Conservation (phyloP, 2,113 vertebrate genomes). For the Cichladusa arquata region DNA sequence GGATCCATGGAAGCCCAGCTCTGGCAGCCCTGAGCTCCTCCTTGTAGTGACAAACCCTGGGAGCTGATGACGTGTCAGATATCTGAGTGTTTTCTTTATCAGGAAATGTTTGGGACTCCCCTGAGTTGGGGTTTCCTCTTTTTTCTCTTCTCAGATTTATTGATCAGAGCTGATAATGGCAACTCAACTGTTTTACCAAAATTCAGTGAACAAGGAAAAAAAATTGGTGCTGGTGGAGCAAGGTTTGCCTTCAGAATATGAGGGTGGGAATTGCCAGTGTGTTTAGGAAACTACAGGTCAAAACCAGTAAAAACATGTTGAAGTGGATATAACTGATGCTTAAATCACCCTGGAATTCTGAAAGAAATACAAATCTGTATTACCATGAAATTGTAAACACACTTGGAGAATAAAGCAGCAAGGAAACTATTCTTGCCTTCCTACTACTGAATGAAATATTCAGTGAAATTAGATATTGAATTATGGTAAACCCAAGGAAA, state of each 20-base stretch:
- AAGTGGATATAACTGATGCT: neutral
- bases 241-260: neutral
- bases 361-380: neutral
- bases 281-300: slow-evolving; percentile 31
- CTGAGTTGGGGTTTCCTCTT: slow-evolving; percentile 44
- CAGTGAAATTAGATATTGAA: neutral
- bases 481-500: neutral
- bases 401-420: neutral
- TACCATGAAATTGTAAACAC: neutral
- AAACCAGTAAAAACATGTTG: neutral
- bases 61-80: slow-evolving; percentile 76
- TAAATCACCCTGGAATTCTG: slow-evolving; percentile 35
- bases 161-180: slow-evolving; percentile 49
- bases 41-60: slow-evolving; percentile 44
- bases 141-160: slow-evolving; percentile 50
- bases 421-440: neutral
- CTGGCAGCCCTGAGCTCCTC: slow-evolving; percentile 55
- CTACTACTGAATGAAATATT: neutral
- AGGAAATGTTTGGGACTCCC: slow-evolving; percentile 71
- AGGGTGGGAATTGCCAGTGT: neutral
- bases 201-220: neutral
- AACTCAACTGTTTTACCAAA: neutral
- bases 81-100: slow-evolving; percentile 79
- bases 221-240: neutral
- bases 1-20: slow-evolving; percentile 31